A percentile compares a stretch with the other conserved stretches of the same genome.
These are phyloP conservation scores for Megaceryle alcyon DNA, from an alignment of 2,797 vertebrate genomes.

Conservation along the genomic window DNA sequence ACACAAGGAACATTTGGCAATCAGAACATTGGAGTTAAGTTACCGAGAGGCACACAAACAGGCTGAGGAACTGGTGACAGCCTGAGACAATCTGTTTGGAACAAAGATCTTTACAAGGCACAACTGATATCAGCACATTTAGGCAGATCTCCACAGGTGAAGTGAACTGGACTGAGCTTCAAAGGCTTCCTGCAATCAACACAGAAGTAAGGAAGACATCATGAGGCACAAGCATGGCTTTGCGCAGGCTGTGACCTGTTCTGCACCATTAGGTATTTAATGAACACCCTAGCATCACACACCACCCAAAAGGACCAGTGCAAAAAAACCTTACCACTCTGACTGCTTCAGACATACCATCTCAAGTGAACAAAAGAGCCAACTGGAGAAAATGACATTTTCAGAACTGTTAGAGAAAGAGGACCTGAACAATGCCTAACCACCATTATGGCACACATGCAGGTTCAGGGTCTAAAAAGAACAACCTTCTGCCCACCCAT, in stretches of 20 bases:
- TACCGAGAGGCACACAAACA: neutral
- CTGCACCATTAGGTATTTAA: neutral
- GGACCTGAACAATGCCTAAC: neutral
- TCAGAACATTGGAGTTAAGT: neutral
- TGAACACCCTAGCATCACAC: neutral
- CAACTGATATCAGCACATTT: neutral
- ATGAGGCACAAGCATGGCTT: accelerated
- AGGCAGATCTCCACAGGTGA: neutral
- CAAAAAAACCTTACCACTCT: neutral
- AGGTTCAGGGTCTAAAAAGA: neutral
- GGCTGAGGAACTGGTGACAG: neutral
- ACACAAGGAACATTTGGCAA: neutral
- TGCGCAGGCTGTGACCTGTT: neutral
- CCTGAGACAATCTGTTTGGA: neutral
- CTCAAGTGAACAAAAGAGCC: neutral
- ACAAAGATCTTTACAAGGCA: neutral
- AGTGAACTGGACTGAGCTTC: neutral
- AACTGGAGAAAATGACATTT: neutral
- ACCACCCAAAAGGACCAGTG: neutral
- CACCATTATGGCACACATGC: accelerated
- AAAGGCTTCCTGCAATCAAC: neutral
- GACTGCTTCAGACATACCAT: neutral
- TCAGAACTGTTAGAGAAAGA: neutral
- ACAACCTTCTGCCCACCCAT: neutral
- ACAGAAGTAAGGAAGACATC: neutral